Percentiles rank a stretch among this genome's conserved stretches.
Evolutionary conservation across 2,888 invertebrate species (phyloP).

Genomic region (Lacanobia wlatinum): DNA sequence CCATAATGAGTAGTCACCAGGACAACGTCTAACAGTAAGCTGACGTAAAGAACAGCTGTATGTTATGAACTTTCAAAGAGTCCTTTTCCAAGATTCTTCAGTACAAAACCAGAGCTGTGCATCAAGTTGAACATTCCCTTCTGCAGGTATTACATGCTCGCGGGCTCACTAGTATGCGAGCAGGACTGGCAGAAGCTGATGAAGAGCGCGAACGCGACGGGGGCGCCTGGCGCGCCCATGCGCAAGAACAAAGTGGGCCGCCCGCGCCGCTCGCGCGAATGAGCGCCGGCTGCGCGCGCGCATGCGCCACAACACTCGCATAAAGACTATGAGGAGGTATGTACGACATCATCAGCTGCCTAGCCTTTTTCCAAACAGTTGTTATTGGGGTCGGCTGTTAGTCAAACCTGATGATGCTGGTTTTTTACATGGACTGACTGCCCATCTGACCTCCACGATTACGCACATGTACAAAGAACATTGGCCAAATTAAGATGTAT

Average conservation of each 20-base stretch:
- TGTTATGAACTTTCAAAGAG: background rate
- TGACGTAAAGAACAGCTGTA: no score
- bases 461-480: no score
- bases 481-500: no score
- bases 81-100: no score
- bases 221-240: slow-evolving; percentile 92
- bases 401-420: no score
- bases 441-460: no score
- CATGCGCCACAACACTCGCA: slow-evolving; percentile 80
- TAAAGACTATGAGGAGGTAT: slow-evolving; percentile 88
- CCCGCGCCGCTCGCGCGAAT: slow-evolving; percentile 97
- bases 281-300: slow-evolving; percentile 88
- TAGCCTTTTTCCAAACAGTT: background rate
- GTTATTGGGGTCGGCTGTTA: no score
- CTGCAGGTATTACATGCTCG: slow-evolving; percentile 95
- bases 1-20: background rate
- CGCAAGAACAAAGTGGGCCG: slow-evolving; percentile 97
- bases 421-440: no score
- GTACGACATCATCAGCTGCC: slow-evolving; percentile 24
- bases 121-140: background rate
- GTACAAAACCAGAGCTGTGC: background rate
- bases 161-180: slow-evolving; percentile 97
- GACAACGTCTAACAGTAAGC: background rate
- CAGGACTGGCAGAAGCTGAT: slow-evolving; percentile 98
- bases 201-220: slow-evolving; percentile 93